Base-by-base conservation (phyloP, 2,113 vertebrate species). In the Mirza zaza region DNA sequence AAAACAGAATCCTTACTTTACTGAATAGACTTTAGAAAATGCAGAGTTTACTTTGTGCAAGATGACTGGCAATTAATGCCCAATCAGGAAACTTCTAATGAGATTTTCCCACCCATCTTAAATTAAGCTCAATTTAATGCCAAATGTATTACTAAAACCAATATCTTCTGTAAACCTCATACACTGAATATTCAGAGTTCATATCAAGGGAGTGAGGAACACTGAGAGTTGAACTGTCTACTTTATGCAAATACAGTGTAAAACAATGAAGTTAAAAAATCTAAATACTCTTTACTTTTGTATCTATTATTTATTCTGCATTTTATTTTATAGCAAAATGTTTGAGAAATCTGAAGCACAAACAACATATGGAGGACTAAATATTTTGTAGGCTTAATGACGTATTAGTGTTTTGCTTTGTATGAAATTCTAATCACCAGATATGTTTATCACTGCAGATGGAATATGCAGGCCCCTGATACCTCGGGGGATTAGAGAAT, bases 371-470 rank as follows among this genome's bases (percentile, higher is more conserved):
- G 81, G 68, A 5, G 2, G 0, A n/a, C 86, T 90, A 97, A 97
- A 97, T 98, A 97, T 97, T 98, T 97, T 97, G 95, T 97, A 95
- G 83, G 88, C 97, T 96, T 98, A 98, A 98, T 92, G 97, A 97
- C 97, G 96, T 95, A 97, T 96, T 98, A 97, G 95, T 97, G 97
- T 96, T 98, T 98, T 97, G 93, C 95, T 98, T 98, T 96, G 82
- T 98, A 96, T 97, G 97, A 98, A 97, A 97, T 97, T 98, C 97
- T 98, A 98, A 98, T 98, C 98, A 98, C 97, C 85, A 94, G 96
- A 95, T 96, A 97, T 97, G 94, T 97, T 98, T 98, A 94, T 97
- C 96, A 95, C 52, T 97, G 68, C 88, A 97, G 67, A 70, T 97
- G 91, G 97, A 14, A 88, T 93, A 94, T 92, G 21, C 50, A 94